Conservation (phyloP, 2,888 invertebrate species). For the Amblyjoppa proteus region DNA sequence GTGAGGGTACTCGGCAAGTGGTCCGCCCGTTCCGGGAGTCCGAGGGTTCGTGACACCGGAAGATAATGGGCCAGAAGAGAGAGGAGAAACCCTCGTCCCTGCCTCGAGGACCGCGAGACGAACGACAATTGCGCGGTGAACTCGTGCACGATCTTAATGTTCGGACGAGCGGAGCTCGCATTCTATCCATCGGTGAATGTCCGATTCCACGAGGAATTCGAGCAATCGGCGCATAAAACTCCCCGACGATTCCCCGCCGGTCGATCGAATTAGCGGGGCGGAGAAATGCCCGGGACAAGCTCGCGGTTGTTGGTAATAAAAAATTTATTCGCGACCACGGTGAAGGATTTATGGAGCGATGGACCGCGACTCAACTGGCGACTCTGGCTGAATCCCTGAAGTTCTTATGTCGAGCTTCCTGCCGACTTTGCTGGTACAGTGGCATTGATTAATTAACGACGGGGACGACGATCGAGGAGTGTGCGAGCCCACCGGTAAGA, state of each 20-base stretch:
- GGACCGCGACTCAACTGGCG: neutral
- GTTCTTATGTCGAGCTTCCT: conserved; percentile 40
- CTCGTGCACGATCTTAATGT: neutral
- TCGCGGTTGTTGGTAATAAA: neutral
- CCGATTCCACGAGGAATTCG: neutral
- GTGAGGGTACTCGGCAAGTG: conserved; percentile 28
- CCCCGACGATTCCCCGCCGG: neutral
- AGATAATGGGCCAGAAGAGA: neutral
- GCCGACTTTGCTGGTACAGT: conserved; percentile 49
- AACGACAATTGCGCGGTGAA: neutral
- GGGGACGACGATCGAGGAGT: conserved; percentile 54
- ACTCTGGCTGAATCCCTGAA: conserved; percentile 23
- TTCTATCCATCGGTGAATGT: neutral
- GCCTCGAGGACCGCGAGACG: neutral
- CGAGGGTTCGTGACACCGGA: conserved; percentile 26
- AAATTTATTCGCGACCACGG: conserved; percentile 21
- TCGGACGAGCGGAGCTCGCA: neutral
- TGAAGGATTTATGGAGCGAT: neutral
- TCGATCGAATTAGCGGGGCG: neutral
- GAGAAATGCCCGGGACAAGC: neutral
- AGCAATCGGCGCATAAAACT: neutral
- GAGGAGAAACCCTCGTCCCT: conserved; percentile 1
- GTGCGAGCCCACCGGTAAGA: conserved; percentile 40
- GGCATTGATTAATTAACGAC: conserved; percentile 50
- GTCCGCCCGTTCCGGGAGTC: conserved; percentile 25